Percentiles rank a stretch among this genome's conserved stretches.
Evolutionary conservation across 2,888 invertebrate genomes (phyloP).

Genomic region (Falcaria lacertinaria): DNA sequence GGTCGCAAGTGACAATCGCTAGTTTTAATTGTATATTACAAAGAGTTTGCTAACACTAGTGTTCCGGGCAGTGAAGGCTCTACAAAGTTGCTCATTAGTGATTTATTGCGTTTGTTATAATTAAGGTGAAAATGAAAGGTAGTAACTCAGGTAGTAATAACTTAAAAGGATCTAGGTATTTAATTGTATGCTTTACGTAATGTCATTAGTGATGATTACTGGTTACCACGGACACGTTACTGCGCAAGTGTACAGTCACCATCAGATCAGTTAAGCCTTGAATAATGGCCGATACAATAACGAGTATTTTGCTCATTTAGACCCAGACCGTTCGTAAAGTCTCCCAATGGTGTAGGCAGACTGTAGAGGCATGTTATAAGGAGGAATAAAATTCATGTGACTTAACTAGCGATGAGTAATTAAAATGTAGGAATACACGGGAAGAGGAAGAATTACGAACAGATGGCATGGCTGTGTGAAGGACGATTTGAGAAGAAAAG

Average conservation of each 20-base stretch:
- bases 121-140: constrained; percentile 25
- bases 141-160: constrained; percentile 31
- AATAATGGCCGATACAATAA: background rate
- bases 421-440: too few species aligned
- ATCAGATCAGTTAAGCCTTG: too few species aligned
- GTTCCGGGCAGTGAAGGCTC: background rate
- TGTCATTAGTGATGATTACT: background rate
- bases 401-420: too few species aligned
- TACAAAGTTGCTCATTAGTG: constrained; percentile 4
- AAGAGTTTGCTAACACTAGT: background rate
- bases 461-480: too few species aligned
- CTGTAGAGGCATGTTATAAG: too few species aligned
- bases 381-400: too few species aligned
- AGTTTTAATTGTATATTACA: background rate
- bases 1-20: background rate
- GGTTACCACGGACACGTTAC: background rate
- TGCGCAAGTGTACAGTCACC: background rate
- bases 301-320: too few species aligned
- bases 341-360: too few species aligned
- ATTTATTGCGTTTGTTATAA: constrained; percentile 13
- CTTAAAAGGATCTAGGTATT: constrained; percentile 22
- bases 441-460: too few species aligned
- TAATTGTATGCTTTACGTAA: constrained; percentile 16
- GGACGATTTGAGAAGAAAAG: too few species aligned
- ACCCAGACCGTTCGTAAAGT: too few species aligned